These are phyloP conservation scores for Lasioglossum baleicum DNA, from an alignment of 1,140 invertebrate species.

Conservation along the genomic window DNA sequence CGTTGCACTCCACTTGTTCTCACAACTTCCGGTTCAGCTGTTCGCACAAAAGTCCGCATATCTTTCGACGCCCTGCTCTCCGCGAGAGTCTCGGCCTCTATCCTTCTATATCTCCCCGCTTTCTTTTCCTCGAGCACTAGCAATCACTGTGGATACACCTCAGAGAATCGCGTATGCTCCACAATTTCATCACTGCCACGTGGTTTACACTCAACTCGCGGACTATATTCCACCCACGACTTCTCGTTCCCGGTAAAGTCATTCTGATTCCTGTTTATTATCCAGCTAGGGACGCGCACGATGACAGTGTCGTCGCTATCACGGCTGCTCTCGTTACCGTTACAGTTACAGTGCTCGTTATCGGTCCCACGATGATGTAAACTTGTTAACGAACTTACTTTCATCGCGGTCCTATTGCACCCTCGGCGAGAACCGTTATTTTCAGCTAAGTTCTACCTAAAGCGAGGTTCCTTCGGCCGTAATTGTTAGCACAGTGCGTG, in stretches of 20 bases:
- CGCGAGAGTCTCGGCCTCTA: constrained; percentile 38
- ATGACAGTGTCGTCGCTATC: neutral
- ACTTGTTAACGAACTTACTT: constrained; percentile 34
- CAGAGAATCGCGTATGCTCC: constrained; percentile 16
- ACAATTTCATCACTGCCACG: constrained; percentile 51
- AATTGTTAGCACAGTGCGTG: constrained; percentile 36
- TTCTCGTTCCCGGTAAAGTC: constrained; percentile 45
- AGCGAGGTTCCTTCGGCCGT: neutral
- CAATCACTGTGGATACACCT: constrained; percentile 42
- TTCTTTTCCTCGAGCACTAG: constrained; percentile 36
- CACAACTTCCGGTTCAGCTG: constrained; percentile 64
- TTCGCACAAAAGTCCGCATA: constrained; percentile 63
- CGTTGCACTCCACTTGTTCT: constrained; percentile 53
- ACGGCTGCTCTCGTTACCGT: neutral
- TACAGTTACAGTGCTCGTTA: constrained; percentile 28
- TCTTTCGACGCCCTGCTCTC: constrained; percentile 50
- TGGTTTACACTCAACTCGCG: constrained; percentile 27
- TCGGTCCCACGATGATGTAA: constrained; percentile 37
- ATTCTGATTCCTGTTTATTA: constrained; percentile 38
- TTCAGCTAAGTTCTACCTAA: neutral
- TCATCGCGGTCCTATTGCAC: constrained; percentile 29
- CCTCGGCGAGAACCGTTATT: constrained; percentile 16
- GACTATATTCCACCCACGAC: constrained; percentile 51
- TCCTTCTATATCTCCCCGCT: constrained; percentile 22
- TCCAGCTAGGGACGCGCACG: neutral